Evolutionary conservation across 2,797 vertebrate genomes (phyloP), one percentile per base, ranked within the genome.

Genomic region (Phylloscopus collybita): DNA sequence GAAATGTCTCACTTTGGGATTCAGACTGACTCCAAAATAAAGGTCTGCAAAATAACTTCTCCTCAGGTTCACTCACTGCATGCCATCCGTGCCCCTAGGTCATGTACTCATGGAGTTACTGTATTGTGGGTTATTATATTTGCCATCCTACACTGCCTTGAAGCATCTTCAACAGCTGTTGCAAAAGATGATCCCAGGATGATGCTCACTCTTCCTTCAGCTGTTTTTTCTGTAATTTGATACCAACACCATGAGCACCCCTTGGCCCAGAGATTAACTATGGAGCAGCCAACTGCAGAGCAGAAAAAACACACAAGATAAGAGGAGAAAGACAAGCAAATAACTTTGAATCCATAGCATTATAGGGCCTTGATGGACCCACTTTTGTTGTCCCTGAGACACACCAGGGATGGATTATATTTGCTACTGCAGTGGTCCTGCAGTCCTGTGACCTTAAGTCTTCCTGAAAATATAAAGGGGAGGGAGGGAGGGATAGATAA

Each of bases 381-480:
- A 27, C 10, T 69, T 61, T 51, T 82, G 13, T 14, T 59, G 44
- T 36, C 26, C 16, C 29, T n/a, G 16, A 34, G 40, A 67, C 30
- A 27, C 49, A 67, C 1, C 26, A 57, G 36, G 26, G 11, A 20
- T 11, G 6, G 42, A 44, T 47, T 50, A 5, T 45, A 42, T 74
- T 78, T 90, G n/a, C 7, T 27, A 12, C 16, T 49, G 26, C 40
- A 40, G 40, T 71, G 17, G 32, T 25, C 23, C 12, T 42, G 9
- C 30, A 42, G 10, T 64, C 45, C 51, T 69, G 19, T 40, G 61
- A 71, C 11, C 8, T 56, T 27, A 62, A 60, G 9, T 49, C 9
- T 57, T 64, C 27, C 42, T 50, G n/a, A 42, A 26, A 71, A n/a
- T 20, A 30, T 0, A 0, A 54, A 57, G 22, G 3, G 10, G 6